Conservation (phyloP, 2,797 vertebrate species). For the Ceyx erithaca region DNA sequence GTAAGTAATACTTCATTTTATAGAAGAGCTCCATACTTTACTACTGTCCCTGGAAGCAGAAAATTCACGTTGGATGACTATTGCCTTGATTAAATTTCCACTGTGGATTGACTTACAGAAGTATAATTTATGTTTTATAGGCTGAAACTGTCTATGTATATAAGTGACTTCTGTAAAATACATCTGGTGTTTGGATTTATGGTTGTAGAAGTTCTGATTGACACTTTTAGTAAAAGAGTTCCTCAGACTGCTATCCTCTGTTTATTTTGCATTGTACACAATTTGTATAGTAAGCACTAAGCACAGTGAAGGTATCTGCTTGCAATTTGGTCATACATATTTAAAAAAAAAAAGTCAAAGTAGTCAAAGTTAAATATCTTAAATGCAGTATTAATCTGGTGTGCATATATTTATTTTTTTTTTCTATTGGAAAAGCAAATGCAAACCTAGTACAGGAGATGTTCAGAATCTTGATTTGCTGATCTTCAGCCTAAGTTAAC, state of each 20-base stretch:
- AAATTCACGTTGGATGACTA: background rate
- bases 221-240: background rate
- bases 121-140: background rate
- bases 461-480: background rate
- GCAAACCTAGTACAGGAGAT: background rate
- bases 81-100: background rate
- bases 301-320: background rate
- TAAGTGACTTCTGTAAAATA: background rate
- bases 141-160: background rate
- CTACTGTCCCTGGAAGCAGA: background rate
- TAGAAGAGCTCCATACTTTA: background rate
- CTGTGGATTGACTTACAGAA: background rate
- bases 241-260: background rate
- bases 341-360: background rate
- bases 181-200: background rate
- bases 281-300: background rate
- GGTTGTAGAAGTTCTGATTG: background rate
- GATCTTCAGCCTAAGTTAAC: background rate
- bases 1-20: slow-evolving; percentile 80
- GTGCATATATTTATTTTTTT: background rate
- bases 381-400: background rate
- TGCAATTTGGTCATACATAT: background rate
- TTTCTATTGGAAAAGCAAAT: background rate
- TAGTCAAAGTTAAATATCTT: background rate
- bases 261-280: background rate